Evolutionary conservation across 2,888 invertebrate genomes (phyloP), one percentile per base, ranked within the genome.

Genomic region (Drosophila anceps): DNA sequence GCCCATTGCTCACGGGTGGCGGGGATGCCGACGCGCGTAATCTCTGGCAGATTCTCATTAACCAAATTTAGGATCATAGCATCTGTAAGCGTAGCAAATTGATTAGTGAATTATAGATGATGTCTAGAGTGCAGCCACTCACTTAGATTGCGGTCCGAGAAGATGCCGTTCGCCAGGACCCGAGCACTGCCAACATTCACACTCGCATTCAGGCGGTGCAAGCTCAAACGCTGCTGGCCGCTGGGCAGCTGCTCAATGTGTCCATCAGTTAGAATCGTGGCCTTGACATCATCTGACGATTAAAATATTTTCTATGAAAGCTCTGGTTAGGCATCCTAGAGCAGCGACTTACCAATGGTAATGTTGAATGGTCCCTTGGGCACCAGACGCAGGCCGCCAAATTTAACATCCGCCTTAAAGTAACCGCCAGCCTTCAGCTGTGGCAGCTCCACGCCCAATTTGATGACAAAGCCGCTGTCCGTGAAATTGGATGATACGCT

Each of bases 331-430:
- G 10, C 27, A 20, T 15, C 4, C 6, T 1, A 43, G 46, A n/a
- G 46, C 27, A n/a, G 15, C 20, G 7, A 67, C 94, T 93, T 91
- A 96, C 96, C 94, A 94, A 95, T 94, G 51, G 94, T 94, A 13
- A 94, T 93, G 80, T 94, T 94, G 84, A 94, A 95, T 18, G 93
- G 92, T 35, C 95, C 95, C 72, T 94, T 93, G 44, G 96, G 95
- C 75, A 94, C 94, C 72, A 96, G 90, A 65, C 94, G 94, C 79
- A 96, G 93, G 4, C 94, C 93, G 55, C 95, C 95, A 75, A 96
- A 94, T 61, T 94, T 93, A 9, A 96, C 96, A 74, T 95, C 94
- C 5, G 95, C 95, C 81, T 94, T 94, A 90, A 95, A 96, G 31
- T 94, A 93, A 5, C 96, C 95, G 41, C 93, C 94, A 2, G 95